These are phyloP conservation scores for Patella caerulea DNA, from an alignment of 2,888 invertebrate species.

Conservation along the genomic window DNA sequence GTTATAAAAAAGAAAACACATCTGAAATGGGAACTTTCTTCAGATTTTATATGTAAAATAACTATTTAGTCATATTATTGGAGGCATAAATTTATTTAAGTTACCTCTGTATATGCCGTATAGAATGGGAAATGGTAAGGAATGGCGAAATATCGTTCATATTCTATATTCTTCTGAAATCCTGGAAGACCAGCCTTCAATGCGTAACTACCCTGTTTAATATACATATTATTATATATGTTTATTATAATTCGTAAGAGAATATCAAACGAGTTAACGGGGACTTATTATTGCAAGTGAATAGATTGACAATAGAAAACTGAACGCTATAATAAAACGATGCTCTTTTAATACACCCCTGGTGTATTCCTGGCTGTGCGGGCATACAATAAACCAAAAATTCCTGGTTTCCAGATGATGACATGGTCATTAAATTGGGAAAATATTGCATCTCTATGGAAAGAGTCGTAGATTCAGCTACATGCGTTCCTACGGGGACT, in stretches of 20 bases:
- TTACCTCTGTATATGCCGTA: conserved; percentile 67
- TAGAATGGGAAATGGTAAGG: conserved; percentile 66
- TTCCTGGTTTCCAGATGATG: no score
- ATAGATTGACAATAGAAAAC: no score
- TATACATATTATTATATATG: conserved; percentile 23
- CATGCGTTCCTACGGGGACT: no score
- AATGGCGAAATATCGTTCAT: conserved; percentile 53
- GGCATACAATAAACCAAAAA: no score
- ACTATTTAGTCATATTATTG: no score
- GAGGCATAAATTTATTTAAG: not conserved
- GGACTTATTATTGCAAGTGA: not conserved
- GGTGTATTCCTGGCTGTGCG: not conserved
- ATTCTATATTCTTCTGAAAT: conserved; percentile 53
- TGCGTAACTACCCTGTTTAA: conserved; percentile 46
- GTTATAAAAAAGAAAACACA: no score
- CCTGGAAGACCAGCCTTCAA: conserved; percentile 41
- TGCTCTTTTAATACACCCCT: not conserved
- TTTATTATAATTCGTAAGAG: not conserved
- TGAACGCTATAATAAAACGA: not conserved
- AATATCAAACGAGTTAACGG: not conserved
- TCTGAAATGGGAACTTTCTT: no score
- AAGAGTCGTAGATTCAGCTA: no score
- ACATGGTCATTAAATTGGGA: no score
- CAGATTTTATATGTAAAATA: no score
- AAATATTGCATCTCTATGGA: no score